A percentile compares a stretch with the other conserved stretches of the same genome.
Conservation (phyloP, 2,113 vertebrate species). For the Salvelinus fontinalis region DNA sequence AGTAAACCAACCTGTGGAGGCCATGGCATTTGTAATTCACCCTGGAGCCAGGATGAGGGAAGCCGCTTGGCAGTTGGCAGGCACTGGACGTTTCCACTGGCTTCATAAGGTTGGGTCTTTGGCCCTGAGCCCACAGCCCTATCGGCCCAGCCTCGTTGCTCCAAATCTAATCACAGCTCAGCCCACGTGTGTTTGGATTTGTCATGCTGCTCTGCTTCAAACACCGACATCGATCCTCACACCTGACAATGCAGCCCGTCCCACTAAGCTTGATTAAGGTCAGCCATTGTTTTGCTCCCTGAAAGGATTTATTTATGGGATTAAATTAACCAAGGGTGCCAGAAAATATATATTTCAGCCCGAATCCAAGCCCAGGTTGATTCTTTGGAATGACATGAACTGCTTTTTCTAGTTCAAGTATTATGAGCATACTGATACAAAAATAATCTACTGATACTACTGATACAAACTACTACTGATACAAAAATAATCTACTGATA, state of each 20-base stretch:
- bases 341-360: slow-evolving; percentile 13
- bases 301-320: slow-evolving; percentile 30
- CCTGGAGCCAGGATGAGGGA: slow-evolving; percentile 43
- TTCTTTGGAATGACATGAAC: slow-evolving; percentile 1
- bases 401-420: too few species aligned
- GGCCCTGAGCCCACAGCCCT: not conserved
- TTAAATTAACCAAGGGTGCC: slow-evolving; percentile 19
- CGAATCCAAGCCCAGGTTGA: not conserved
- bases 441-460: too few species aligned
- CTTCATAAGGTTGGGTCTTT: slow-evolving; percentile 27
- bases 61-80: slow-evolving; percentile 44
- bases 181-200: slow-evolving; percentile 45
- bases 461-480: too few species aligned
- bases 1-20: slow-evolving; percentile 49
- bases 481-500: too few species aligned
- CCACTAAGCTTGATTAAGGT: slow-evolving; percentile 31
- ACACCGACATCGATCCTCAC: slow-evolving; percentile 49
- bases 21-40: slow-evolving; percentile 50
- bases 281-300: slow-evolving; percentile 25
- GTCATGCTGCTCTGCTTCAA: slow-evolving; percentile 25
- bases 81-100: slow-evolving; percentile 62
- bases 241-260: slow-evolving; percentile 26
- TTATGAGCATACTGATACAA: too few species aligned
- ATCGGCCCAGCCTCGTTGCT: not conserved
- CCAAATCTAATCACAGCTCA: slow-evolving; percentile 46